Evolutionary conservation across 2,113 vertebrate genomes (phyloP).

Genomic region (Burhinus bistriatus): DNA sequence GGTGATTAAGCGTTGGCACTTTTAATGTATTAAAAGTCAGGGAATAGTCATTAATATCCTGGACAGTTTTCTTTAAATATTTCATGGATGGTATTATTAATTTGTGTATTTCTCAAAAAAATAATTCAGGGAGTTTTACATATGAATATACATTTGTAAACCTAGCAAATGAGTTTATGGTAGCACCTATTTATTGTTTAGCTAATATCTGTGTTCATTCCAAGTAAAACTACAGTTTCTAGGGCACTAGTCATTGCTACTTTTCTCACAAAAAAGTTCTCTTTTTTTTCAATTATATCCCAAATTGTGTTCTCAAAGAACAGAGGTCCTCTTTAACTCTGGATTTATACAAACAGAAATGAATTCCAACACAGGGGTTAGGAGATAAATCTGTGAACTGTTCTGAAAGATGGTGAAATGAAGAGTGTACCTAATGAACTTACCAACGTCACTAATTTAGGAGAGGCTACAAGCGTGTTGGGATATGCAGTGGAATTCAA

Average conservation of each 20-base stretch:
- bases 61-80: not conserved
- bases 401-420: not conserved
- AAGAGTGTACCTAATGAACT: not conserved
- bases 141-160: not conserved
- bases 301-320: not conserved
- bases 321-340: not conserved
- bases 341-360: not conserved
- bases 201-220: not conserved
- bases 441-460: not conserved
- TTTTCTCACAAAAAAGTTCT: not conserved
- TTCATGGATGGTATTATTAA: not conserved
- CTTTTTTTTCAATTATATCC: not conserved
- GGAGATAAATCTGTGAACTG: not conserved
- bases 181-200: not conserved
- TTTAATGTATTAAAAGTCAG: not conserved
- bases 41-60: not conserved
- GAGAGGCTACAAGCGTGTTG: not conserved
- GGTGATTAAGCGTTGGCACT: not conserved
- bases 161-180: not conserved
- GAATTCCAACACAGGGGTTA: not conserved
- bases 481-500: not conserved
- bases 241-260: not conserved
- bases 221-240: not conserved
- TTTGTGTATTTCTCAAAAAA: not conserved
- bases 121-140: not conserved